These are phyloP conservation scores for Alectura lathami DNA, from an alignment of 2,113 vertebrate species.

Conservation along the genomic window DNA sequence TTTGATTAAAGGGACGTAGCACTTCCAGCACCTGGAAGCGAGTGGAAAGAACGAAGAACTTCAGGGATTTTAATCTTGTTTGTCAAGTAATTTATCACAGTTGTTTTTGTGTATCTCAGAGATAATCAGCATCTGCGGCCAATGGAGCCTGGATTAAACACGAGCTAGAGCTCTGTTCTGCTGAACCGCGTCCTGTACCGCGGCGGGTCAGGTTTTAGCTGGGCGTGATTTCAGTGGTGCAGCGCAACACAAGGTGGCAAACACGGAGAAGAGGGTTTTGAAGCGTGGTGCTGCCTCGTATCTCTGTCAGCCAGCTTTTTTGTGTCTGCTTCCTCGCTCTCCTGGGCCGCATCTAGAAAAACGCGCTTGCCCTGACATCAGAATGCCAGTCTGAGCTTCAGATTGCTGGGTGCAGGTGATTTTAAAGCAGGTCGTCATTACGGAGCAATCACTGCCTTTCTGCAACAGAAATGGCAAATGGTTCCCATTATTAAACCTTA, in stretches of 20 bases:
- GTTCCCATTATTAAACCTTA: neutral
- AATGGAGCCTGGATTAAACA: conserved; percentile 36
- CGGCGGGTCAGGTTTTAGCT: neutral
- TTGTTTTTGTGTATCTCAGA: conserved; percentile 57
- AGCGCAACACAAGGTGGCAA: accelerated
- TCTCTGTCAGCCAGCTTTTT: accelerated
- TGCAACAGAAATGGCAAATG: accelerated
- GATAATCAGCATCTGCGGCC: conserved; percentile 43
- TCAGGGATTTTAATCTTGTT: conserved; percentile 57
- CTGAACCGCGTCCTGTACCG: neutral
- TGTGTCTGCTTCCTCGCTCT: accelerated
- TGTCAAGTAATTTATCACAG: conserved; percentile 67
- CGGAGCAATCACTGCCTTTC: neutral
- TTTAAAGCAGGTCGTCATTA: accelerated
- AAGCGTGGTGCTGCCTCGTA: accelerated
- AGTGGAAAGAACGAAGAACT: conserved; percentile 23
- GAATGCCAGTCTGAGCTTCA: accelerated
- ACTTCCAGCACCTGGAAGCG: neutral
- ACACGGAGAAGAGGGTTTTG: accelerated
- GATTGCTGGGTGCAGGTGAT: neutral
- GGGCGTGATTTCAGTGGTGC: accelerated
- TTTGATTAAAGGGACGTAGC: conserved; percentile 20
- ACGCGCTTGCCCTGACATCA: neutral
- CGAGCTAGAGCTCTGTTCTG: neutral
- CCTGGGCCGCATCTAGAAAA: accelerated